Percentiles rank a stretch among this genome's conserved stretches.
Conservation (phyloP, 2,797 vertebrate genomes). For the Peromyscus aztecus region DNA sequence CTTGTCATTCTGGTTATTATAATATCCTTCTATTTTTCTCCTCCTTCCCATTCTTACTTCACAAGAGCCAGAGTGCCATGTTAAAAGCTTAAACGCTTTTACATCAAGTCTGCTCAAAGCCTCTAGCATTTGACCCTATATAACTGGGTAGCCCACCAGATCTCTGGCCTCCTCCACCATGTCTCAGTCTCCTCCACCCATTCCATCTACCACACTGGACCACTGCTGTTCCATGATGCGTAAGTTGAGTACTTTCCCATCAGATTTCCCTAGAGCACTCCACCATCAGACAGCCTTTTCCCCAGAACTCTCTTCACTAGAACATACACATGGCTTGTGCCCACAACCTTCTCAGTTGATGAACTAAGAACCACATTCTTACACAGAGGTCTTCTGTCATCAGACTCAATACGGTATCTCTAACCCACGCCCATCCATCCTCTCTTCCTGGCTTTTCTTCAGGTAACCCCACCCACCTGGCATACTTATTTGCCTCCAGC, state of each 20-base stretch:
- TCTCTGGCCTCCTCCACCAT: neutral
- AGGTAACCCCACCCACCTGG: neutral
- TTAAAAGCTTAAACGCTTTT: neutral
- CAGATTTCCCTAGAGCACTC: neutral
- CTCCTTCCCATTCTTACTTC: neutral
- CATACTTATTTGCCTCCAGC: neutral
- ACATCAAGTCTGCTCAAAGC: neutral
- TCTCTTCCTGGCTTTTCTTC: neutral
- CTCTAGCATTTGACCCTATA: neutral
- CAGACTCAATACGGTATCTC: neutral
- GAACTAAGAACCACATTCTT: neutral
- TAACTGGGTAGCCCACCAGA: too few relatives aligned
- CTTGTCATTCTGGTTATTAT: neutral
- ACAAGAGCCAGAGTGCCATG: neutral
- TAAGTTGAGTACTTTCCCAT: rapidly evolving
- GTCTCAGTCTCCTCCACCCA: neutral
- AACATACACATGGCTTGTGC: rapidly evolving
- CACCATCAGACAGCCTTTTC: neutral
- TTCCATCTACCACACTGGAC: neutral
- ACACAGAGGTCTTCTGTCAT: neutral
- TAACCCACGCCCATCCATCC: neutral
- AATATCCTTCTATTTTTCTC: neutral
- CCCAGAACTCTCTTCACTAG: neutral
- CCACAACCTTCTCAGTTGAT: neutral
- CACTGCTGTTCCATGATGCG: neutral